A percentile compares a stretch with the other conserved stretches of the same genome.
phyloP scores from a whole-genome alignment of 2,113 vertebrate species.

The Microtus ochrogaster region DNA sequence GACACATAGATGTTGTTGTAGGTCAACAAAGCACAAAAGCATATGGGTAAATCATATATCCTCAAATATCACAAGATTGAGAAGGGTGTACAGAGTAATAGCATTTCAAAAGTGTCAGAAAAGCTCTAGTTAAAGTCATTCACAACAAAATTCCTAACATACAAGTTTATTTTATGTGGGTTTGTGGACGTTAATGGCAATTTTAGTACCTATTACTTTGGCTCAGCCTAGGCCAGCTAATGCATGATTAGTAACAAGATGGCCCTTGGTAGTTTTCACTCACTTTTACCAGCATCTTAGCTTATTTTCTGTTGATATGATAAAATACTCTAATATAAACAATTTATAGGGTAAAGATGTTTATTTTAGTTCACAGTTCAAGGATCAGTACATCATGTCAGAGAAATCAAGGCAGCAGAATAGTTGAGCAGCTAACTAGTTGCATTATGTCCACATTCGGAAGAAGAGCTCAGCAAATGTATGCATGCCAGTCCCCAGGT shows the following conservation, averaged over 20 bases:
- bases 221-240: background rate
- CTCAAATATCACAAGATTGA: slow-evolving; percentile 48
- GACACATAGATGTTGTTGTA: background rate
- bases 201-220: background rate
- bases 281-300: background rate
- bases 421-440: background rate
- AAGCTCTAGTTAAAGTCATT: slow-evolving; percentile 6
- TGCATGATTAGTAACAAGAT: background rate
- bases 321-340: background rate
- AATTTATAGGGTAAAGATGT: background rate
- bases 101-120: background rate
- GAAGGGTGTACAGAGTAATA: slow-evolving; percentile 39
- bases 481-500: background rate
- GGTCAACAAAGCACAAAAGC: background rate
- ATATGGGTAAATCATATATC: background rate
- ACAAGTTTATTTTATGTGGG: background rate
- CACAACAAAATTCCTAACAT: slow-evolving; percentile 8
- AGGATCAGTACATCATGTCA: background rate
- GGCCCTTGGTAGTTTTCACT: background rate
- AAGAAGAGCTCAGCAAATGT: background rate
- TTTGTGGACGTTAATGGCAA: background rate
- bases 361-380: background rate
- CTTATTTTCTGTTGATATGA: background rate
- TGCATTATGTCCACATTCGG: background rate
- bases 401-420: background rate